Conservation (phyloP, 2,797 vertebrate genomes). For the Stomatorhinus walkeri region DNA sequence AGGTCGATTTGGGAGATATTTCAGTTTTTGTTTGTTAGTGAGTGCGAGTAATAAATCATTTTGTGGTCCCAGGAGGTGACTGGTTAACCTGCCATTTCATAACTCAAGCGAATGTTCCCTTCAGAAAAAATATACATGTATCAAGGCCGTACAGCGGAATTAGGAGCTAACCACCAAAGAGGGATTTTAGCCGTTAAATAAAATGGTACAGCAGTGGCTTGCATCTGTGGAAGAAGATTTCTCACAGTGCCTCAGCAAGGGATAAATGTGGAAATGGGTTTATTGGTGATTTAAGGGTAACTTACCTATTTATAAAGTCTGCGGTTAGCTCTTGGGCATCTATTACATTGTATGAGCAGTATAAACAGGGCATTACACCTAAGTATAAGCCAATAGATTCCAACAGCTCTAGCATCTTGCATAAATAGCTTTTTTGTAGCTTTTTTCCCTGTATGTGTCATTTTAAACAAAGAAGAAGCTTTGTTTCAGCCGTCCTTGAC, state of each 20-base stretch:
- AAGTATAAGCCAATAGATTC: neutral
- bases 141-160: neutral
- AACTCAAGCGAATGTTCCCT: neutral
- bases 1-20: slow-evolving; percentile 14
- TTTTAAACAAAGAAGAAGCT: neutral
- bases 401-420: slow-evolving; percentile 28
- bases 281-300: slow-evolving; percentile 11
- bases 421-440: neutral
- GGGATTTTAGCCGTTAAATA: neutral
- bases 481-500: slow-evolving; percentile 38
- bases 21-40: slow-evolving; percentile 17
- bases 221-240: slow-evolving; percentile 10
- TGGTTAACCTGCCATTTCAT: slow-evolving; percentile 15
- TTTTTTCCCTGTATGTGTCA: neutral
- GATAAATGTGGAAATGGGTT: slow-evolving; percentile 4
- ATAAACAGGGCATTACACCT: neutral
- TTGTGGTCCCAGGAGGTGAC: neutral
- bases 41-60: neutral
- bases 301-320: slow-evolving; percentile 2
- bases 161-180: neutral
- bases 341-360: neutral
- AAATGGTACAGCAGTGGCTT: neutral
- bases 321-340: neutral
- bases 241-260: neutral
- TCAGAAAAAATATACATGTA: neutral